phyloP scores from a whole-genome alignment of 2,888 invertebrate species.

The Malthinus flaveolus region DNA sequence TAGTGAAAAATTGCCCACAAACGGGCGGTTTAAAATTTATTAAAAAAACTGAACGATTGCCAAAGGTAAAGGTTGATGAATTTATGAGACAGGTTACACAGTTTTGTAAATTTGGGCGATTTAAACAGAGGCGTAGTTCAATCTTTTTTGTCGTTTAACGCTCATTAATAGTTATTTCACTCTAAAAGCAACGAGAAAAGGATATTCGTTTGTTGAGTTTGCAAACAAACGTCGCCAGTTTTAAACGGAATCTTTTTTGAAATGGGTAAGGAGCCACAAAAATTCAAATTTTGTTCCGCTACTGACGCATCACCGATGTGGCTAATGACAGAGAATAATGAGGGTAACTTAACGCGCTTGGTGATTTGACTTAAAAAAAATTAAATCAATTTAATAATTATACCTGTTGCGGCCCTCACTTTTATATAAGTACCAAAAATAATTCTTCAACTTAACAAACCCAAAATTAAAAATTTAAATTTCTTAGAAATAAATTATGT shows the following conservation, averaged over 20 bases:
- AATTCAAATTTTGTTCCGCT: background rate
- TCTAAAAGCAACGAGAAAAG: background rate
- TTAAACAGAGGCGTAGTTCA: constrained; percentile 12
- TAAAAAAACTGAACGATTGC: constrained; percentile 7
- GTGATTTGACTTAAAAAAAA: constrained; percentile 15
- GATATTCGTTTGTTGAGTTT: background rate
- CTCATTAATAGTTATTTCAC: background rate
- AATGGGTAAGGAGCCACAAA: too few relatives aligned
- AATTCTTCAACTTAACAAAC: background rate
- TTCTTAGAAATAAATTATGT: constrained; percentile 7
- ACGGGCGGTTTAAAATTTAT: constrained; percentile 8
- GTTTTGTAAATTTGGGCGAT: constrained; percentile 9
- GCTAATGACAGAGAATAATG: constrained; percentile 23
- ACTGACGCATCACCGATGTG: background rate
- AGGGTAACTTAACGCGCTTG: constrained; percentile 13
- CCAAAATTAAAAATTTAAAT: constrained; percentile 1
- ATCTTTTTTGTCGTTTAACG: background rate
- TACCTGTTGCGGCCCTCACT: constrained; percentile 10
- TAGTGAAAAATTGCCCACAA: constrained; percentile 17
- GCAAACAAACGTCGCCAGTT: background rate
- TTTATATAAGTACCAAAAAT: background rate
- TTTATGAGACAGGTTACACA: constrained; percentile 26
- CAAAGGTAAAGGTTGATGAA: constrained; percentile 19
- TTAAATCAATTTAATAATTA: constrained; percentile 18
- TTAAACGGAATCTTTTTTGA: too few relatives aligned